Percentiles rank a stretch among this genome's conserved stretches.
Conservation (phyloP, 1,140 invertebrate genomes). For the Drosophila takahashii region DNA sequence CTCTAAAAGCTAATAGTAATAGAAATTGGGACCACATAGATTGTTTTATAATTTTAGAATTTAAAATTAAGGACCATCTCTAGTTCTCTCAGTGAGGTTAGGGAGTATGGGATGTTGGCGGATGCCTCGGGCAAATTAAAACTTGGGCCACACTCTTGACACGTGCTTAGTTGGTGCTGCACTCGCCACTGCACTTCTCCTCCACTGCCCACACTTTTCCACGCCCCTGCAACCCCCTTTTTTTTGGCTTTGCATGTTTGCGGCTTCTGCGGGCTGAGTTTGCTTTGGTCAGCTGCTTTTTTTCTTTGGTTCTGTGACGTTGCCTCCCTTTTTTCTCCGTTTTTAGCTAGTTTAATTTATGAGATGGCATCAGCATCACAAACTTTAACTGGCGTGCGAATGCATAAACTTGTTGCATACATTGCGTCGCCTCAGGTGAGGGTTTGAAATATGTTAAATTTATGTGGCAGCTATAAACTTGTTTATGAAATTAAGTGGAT, state of each 20-base stretch:
- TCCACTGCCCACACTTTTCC: not conserved
- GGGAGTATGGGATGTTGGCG: not conserved
- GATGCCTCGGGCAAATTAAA: conserved; percentile 69
- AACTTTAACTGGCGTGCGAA: conserved; percentile 62
- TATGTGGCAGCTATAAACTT: conserved; percentile 20
- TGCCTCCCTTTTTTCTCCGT: not conserved
- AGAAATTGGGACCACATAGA: no score
- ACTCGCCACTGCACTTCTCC: conserved; percentile 3
- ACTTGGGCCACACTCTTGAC: conserved; percentile 76
- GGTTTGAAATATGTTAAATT: conserved; percentile 8
- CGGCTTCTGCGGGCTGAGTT: conserved; percentile 56
- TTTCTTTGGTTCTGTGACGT: conserved; percentile 28
- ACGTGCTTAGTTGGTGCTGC: conserved; percentile 69
- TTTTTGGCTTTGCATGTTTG: conserved; percentile 54
- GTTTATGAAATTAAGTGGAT: conserved; percentile 25
- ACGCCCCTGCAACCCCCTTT: conserved; percentile 3
- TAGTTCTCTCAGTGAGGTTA: not conserved
- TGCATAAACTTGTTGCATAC: conserved; percentile 79
- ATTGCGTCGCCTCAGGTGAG: conserved; percentile 22
- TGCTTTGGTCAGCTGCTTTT: conserved; percentile 26
- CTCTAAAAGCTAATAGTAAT: no score
- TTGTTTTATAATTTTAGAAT: no score
- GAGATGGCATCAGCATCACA: conserved; percentile 36
- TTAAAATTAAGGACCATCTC: no score
- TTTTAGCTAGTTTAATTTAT: conserved; percentile 65